Base-by-base conservation (phyloP, 2,113 vertebrate genomes). In the Leptocoma aspasia region DNA sequence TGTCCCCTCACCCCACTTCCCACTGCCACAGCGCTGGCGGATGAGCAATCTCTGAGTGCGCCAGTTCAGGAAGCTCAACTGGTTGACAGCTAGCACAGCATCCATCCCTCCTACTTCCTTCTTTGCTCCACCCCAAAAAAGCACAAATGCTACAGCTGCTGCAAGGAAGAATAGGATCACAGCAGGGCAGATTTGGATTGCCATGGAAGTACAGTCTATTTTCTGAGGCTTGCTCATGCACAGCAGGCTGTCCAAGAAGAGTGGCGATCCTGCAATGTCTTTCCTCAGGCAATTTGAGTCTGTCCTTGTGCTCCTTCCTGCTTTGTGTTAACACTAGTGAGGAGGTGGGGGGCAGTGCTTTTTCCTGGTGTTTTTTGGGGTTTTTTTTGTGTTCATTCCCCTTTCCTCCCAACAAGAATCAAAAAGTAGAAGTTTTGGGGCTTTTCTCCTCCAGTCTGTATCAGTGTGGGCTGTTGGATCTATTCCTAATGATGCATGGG, bases 1-100 rank as follows among this genome's bases (percentile, higher is more conserved):
- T 49, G 14, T 75, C 66, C 22, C 45, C 41, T 69, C 28, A 3
- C 17, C 7, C 11, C 16, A 1, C 13, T 73, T 71, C 41, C 35
- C 1, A 0, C 15, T 82, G 59, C 33, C 50, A 3, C 66, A 41
- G 1, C 0, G 0, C 71, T 65, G 82, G 23, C 10, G 9, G 33
- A 22, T 41, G 13, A 28, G 10, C 3, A 26, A 3, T 86, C n/a
- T 35, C 37, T 14, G 12, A 56, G 52, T 15, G 72, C 64, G 14
- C 33, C 68, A 9, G 33, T 45, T 66, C 35, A 59, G 42, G 39
- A 18, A 57, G 28, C 49, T 87, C n/a, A 65, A 2, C 28, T 61
- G 41, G 19, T 15, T 28, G 82, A 26, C 44, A 68, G 1, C 42
- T 66, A 23, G 45, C 9, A 4, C 10, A 35, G 28, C 45, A 63